Base-by-base conservation (phyloP, 2,113 vertebrate species). In the Entosphenus tridentatus region DNA sequence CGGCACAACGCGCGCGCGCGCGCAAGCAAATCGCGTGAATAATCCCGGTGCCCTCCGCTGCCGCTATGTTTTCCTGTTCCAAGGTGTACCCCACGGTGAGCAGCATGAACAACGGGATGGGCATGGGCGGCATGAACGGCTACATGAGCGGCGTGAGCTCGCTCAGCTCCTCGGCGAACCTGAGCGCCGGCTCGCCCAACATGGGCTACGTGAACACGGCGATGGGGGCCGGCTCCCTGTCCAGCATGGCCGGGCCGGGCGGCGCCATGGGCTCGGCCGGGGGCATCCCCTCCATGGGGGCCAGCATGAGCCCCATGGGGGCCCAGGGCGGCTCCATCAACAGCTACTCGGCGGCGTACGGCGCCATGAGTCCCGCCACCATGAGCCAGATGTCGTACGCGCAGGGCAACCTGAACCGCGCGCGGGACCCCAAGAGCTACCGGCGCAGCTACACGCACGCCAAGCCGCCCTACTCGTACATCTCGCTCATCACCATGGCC, bases 401-500 rank as follows among this genome's bases (percentile, higher is more conserved):
- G 1, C 79, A 86, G 17, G 80, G 84, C 55, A 86, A 82, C 72
- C 82, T 93, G 13, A 87, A 83, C 58, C 80, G 89, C 2, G 75
- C 80, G 1, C 79, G 86, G 3, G 88, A 95, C 55, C 82, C 81
- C 77, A 98, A 98, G 76, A 81, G 84, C 0, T 91, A 93, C 80
- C 81, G 92, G 75, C 80, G 93, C 75, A 95, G 87, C 78, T 98
- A 95, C 74, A 88, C 93, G 0, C 93, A 96, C 2, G 93, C 93
- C 77, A 98, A 98, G 71, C 93, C 93, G 0, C 93, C 93, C 11
- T 98, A 98, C 72, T 96, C 91, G 2, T 97, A 97, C 82, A 97
- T 97, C 75, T 96, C 93, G 1, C 87, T 97, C 62, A 97, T 97
- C 77, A 97, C 93, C 70, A 97, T 97, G 93, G 93, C 93, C 59